Base-by-base conservation (phyloP, 2,888 invertebrate species). In the Salticus scenicus region DNA sequence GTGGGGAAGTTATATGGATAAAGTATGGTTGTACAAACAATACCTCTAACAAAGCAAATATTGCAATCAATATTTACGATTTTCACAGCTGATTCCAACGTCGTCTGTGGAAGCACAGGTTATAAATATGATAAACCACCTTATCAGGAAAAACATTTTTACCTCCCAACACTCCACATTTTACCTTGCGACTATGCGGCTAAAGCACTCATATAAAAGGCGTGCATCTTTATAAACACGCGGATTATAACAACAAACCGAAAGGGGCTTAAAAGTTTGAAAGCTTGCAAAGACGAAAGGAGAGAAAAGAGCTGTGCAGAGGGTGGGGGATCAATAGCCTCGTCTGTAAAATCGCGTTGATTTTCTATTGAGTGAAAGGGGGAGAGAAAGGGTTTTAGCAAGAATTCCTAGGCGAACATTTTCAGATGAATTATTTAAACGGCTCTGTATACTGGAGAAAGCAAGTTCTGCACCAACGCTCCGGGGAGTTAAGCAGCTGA, bases 381-480 rank as follows among this genome's bases (percentile, higher is more conserved):
- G 74, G 31, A 24, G 17, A n/a, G 66, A 2, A n/a, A 1, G 66
- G 31, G 30, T n/a, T n/a, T n/a, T n/a, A n/a, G n/a, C 10, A 31
- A 30, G 69, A 77, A 77, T 77, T 77, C 27, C 75, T 28, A 33
- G 37, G 27, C 31, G 80, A 80, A 80, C 80, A 80, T 74, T 80
- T 80, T 80, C 73, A 74, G 73, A 80, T 80, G 80, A 80, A 80
- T 80, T 80, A 80, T 80, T 80, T 80, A 80, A 80, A 67, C 67
- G 73, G 31, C 28, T 20, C 20, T 12, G 51, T 8, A 14, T 41
- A 20, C 7, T 17, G 24, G 0, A 12, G 12, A 10, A 12, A 10
- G 24, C 24, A 47, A 4, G 66, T 31, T 51, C n/a, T 51, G 66
- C 31, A n/a, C 66, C n/a, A 31, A 31, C n/a, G 31, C 66, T 28